Conservation (phyloP, 1,140 invertebrate species). For the Nilaparvata lugens region DNA sequence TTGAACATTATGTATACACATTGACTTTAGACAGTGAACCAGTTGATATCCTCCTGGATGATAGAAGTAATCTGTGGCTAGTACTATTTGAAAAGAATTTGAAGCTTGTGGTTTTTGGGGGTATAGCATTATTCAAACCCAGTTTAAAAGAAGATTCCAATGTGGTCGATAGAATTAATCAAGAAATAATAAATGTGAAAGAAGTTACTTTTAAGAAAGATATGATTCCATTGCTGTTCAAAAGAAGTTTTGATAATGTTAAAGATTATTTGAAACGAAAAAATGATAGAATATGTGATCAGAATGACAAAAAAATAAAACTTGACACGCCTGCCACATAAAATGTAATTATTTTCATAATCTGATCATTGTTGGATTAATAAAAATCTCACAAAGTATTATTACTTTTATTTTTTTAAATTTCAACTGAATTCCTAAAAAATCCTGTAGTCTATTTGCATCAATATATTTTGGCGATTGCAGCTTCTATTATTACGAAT, state of each 20-base stretch:
- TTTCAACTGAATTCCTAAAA: too few species aligned
- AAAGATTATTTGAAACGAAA: slow-evolving; percentile 22
- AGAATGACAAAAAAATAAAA: too few species aligned
- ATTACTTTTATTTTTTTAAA: too few species aligned
- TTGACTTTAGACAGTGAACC: neutral
- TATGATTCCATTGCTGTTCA: slow-evolving; percentile 14
- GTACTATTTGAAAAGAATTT: neutral
- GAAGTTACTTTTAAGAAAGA: slow-evolving; percentile 36
- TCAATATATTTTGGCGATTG: too few species aligned
- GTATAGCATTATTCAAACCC: neutral
- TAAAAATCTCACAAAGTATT: too few species aligned
- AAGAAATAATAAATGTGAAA: slow-evolving; percentile 20
- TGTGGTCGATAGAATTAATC: neutral
- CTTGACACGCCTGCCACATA: too few species aligned
- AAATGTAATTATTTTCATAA: too few species aligned
- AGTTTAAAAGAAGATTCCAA: neutral
- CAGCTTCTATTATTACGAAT: too few species aligned
- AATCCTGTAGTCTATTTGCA: too few species aligned
- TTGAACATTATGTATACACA: neutral
- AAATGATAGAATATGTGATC: slow-evolving; percentile 11
- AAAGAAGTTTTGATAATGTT: slow-evolving; percentile 27
- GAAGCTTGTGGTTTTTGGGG: neutral
- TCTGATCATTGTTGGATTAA: too few species aligned
- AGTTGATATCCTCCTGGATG: neutral
- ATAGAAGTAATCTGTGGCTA: neutral